Base-by-base conservation (phyloP, 2,797 vertebrate species). In the Synaphobranchus kaupii region DNA sequence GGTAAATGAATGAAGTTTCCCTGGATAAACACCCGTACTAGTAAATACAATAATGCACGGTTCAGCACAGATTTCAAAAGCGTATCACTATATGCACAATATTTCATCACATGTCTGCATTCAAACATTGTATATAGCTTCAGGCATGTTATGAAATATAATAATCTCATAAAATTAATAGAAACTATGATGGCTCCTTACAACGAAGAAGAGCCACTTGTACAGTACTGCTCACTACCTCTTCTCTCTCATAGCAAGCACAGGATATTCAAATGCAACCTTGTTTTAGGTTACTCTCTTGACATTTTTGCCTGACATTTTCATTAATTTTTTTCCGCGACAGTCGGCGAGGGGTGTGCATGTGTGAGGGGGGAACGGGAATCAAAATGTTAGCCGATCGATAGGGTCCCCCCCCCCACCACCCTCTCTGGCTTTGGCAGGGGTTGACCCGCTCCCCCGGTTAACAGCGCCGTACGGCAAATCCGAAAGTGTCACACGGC, bases 341-440 rank as follows among this genome's bases (percentile, higher is more conserved):
- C 95, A 96, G 28, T 52, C 94, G 95, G 94, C 47, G 9, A 9
- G 78, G 78, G n/a, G 20, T 12, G 34, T 6, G n/a, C 25, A 28
- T 66, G 63, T 66, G 10, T 66, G 22, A 15, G 73, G 39, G 25
- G 3, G 13, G 15, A 34, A 82, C 60, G 90, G 93, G 94, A 95
- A 94, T 94, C 95, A 96, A 98, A 98, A 98, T 98, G 98, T 98
- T 97, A 99, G 97, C 96, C 97, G 97, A 99, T 99, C 98, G 96
- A 99, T 99, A 98, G 95, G 81, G 96, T 97, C 97, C 97, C 96
- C 39, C 96, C 96, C 96, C 92, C 92, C n/a, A n/a, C n/a, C n/a
- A n/a, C 92, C 86, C 68, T 91, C 92, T 93, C 90, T 86, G 90
- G 91, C n/a, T 90, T 90, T 92, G 92, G 91, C 92, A 92, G 94